These are phyloP conservation scores for Porites evermanni DNA, from an alignment of 92 coral and sea anemone genomes.

Conservation along the genomic window DNA sequence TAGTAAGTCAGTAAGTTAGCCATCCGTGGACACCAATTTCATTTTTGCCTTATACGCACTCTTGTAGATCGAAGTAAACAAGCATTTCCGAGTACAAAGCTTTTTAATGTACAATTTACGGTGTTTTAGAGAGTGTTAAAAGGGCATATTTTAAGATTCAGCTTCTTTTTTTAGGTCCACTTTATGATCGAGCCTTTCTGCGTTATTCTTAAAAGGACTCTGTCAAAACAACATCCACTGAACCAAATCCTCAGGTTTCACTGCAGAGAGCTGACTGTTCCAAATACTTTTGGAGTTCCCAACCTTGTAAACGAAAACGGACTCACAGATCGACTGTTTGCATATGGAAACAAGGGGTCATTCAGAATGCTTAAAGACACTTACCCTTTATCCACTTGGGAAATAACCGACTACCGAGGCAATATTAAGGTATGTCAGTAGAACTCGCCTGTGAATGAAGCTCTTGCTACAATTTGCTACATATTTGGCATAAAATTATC, in stretches of 20 bases:
- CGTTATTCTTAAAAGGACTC: slow-evolving; percentile 57
- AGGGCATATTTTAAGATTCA: not conserved
- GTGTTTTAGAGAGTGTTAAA: too few relatives aligned
- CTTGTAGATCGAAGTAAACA: too few relatives aligned
- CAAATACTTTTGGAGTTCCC: slow-evolving; percentile 70
- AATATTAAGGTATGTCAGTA: not conserved
- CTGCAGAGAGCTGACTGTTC: slow-evolving; percentile 66
- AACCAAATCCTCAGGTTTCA: slow-evolving; percentile 67
- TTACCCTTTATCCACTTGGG: slow-evolving; percentile 50
- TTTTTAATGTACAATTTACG: too few relatives aligned
- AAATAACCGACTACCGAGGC: slow-evolving; percentile 50
- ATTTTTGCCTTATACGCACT: too few relatives aligned
- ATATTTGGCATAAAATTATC: too few relatives aligned
- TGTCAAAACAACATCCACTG: slow-evolving; percentile 68
- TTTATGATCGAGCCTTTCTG: slow-evolving; percentile 68
- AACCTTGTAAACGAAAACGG: slow-evolving; percentile 18
- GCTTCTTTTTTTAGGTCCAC: slow-evolving; percentile 12
- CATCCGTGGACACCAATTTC: too few relatives aligned
- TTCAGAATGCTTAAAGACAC: slow-evolving; percentile 35
- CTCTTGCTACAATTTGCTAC: too few relatives aligned
- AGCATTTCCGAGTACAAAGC: too few relatives aligned
- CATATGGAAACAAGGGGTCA: slow-evolving; percentile 65
- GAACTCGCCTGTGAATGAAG: too few relatives aligned
- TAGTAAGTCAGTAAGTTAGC: too few relatives aligned
- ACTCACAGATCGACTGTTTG: slow-evolving; percentile 38